Base-by-base conservation (phyloP, 2,888 invertebrate species). In the Uropetala carovei region DNA sequence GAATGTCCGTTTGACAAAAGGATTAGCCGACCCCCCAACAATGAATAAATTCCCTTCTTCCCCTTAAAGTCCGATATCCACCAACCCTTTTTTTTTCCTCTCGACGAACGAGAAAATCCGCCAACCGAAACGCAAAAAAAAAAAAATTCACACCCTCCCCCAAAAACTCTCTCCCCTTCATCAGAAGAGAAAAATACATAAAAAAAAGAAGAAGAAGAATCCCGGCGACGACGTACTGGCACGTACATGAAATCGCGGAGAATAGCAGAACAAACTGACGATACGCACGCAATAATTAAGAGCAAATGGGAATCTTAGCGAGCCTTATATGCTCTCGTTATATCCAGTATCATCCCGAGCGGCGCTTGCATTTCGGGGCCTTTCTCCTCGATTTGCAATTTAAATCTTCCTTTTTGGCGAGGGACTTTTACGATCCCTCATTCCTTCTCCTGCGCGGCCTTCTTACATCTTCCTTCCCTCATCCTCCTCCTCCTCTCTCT, bases 201-300 rank as follows among this genome's bases (percentile, higher is more conserved):
- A 22, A 11, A 18, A 9, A 68, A 68, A 22, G 18, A 68, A 68
- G 64, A 16, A 64, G n/a, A 64, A n/a, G 7, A n/a, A 16, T 18
- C 16, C 64, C 64, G 64, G 64, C 16, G 64, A n/a, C n/a, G 27
- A 86, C 27, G 27, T 58, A 86, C 59, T 27, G 59, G 59, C 85
- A 85, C n/a, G 85, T 86, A 86, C 59, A 60, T 14, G 86, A 27
- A 59, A 60, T 86, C 59, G 86, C 59, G 60, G n/a, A 14, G 22
- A n/a, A 58, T 22, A 86, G 86, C 58, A 43, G 43, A 86, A 64
- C 64, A 68, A 89, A 89, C 89, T 89, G 64, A 43, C 89, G 18
- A 64, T 89, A 89, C 89, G 86, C 86, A 86, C 86, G 89, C 89
- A 89, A 89, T 89, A 89, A 89, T 89, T 89, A 64, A 89, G 27